Base-by-base conservation (phyloP, 2,113 vertebrate genomes). In the Monarcha castaneiventris region DNA sequence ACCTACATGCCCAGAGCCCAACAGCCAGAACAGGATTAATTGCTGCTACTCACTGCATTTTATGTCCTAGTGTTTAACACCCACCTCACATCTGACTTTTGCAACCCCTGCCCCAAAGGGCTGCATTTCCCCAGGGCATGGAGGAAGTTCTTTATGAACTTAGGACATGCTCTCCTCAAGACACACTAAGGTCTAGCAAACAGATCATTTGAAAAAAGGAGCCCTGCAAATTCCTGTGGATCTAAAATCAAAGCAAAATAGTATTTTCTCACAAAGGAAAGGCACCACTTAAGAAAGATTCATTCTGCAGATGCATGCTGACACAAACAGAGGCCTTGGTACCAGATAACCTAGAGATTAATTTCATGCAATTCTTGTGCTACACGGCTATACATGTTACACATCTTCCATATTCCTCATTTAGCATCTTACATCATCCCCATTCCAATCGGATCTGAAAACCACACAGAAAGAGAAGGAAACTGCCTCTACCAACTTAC, bases 1-100 rank as follows among this genome's bases (percentile, higher is more conserved):
- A 51, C 46, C 27, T 80, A 54, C 55, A 29, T 1, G 1, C 29
- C 58, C 59, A 88, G 79, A 83, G 23, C 54, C 35, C 0, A 0
- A 32, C 39, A 90, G 58, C 59, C 82, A 69, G 79, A 59, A 80
- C 23, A 32, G 52, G 41, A 76, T 73, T 86, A 94, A 73, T 4
- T 63, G 51, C 59, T 92, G 76, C 72, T 68, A 58, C 35, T 84
- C n/a, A 8, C 55, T 27, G 46, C 3, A 0, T 46, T 93, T 76
- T n/a, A 41, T 27, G 27, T 59, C 55, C 51, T 23, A 30, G 46
- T 14, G 22, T 74, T 94, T 74, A 94, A 90, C 48, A 69, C n/a
- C 59, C 48, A 77, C 18, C 83, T 94, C 88, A 73, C 67, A 62
- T 58, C 43, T 58, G 78, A 37, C 30, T 78, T 66, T 21, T 67